phyloP scores from a whole-genome alignment of 1,140 invertebrate species.

The Zaprionus tsacasi region DNA sequence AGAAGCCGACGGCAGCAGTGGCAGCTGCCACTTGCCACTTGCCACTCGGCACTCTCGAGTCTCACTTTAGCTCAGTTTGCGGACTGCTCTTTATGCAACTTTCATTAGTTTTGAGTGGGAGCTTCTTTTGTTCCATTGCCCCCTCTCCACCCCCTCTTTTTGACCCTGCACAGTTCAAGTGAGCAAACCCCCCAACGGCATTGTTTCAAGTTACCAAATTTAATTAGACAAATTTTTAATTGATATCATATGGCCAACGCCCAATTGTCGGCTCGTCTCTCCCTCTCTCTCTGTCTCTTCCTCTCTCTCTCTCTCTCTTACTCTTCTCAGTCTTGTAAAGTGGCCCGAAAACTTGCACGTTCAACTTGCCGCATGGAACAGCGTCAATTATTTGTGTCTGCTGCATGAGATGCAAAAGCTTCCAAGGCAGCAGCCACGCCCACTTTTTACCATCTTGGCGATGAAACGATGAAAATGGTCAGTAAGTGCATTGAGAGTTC shows the following conservation, averaged over 20 bases:
- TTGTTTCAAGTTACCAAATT: conserved; percentile 79
- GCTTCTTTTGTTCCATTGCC: conserved; percentile 40
- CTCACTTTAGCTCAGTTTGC: conserved; percentile 32
- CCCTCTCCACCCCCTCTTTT: not conserved
- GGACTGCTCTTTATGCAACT: conserved; percentile 43
- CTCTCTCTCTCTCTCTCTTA: not conserved
- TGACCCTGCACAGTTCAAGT: conserved; percentile 62
- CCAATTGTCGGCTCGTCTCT: conserved; percentile 42
- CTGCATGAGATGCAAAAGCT: conserved; percentile 21
- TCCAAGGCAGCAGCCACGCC: conserved; percentile 4
- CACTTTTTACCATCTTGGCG: not conserved
- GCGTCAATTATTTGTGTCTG: conserved; percentile 60
- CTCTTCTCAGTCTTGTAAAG: conserved; percentile 21
- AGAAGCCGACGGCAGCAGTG: conserved; percentile 24
- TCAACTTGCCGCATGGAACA: conserved; percentile 62
- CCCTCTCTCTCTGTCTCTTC: not conserved
- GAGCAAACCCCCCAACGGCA: conserved; percentile 61
- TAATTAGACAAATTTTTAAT: conserved; percentile 83
- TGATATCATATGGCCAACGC: conserved; percentile 79
- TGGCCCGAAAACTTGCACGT: conserved; percentile 62
- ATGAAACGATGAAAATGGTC: not conserved
- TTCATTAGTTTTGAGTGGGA: conserved; percentile 68
- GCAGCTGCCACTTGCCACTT: conserved; percentile 36
- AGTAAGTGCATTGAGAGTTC: not conserved
- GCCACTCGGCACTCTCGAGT: conserved; percentile 47